Conservation (phyloP, 2,888 invertebrate genomes). For the Eurytoma adleriae region DNA sequence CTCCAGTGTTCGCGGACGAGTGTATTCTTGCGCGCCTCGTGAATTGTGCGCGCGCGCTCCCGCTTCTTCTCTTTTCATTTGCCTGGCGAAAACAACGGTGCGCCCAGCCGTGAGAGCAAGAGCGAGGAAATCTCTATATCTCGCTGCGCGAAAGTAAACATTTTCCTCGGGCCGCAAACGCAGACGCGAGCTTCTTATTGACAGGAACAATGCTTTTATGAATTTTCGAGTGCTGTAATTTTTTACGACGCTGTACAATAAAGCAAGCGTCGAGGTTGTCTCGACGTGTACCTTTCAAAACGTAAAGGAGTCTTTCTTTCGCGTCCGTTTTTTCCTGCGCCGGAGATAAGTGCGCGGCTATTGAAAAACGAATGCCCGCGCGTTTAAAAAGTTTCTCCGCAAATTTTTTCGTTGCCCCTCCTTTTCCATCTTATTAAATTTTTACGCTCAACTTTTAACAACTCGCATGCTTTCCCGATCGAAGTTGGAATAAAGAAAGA, state of each 20-base stretch:
- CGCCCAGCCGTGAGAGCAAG: neutral
- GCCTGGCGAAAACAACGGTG: neutral
- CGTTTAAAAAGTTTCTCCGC: too few relatives aligned
- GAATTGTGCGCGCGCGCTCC: neutral
- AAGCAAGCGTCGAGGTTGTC: neutral
- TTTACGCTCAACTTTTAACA: too few relatives aligned
- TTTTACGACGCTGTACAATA: neutral
- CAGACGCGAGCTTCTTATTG: neutral
- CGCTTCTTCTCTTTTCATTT: slow-evolving; percentile 6
- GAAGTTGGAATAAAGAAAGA: too few relatives aligned
- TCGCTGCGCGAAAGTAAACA: slow-evolving; percentile 7
- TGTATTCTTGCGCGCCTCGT: slow-evolving; percentile 19
- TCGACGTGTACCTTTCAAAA: neutral
- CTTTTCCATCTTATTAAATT: too few relatives aligned
- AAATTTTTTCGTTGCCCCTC: too few relatives aligned
- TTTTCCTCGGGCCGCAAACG: neutral
- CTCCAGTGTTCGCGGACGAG: slow-evolving; percentile 16
- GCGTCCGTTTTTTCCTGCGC: neutral
- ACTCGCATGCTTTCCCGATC: too few relatives aligned
- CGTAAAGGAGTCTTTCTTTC: neutral
- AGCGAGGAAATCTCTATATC: slow-evolving; percentile 7
- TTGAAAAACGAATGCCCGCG: too few relatives aligned
- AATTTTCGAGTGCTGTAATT: slow-evolving; percentile 11
- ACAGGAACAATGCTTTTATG: neutral
- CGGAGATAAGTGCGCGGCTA: neutral